Conservation (phyloP, 2,888 invertebrate species). For the Epistrophe eligans region DNA sequence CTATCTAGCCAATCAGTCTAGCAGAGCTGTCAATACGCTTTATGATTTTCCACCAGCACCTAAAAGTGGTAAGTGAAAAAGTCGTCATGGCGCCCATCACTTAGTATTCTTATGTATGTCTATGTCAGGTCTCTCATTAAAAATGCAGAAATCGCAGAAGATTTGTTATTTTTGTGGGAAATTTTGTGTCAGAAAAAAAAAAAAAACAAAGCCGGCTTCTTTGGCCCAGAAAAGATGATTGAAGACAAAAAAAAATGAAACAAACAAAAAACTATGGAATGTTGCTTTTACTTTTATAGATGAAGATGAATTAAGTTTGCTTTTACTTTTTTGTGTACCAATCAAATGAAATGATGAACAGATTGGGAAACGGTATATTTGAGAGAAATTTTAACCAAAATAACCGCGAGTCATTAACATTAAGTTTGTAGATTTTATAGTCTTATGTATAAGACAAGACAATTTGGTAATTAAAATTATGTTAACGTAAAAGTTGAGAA, state of each 20-base stretch:
- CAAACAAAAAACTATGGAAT: constrained; percentile 6
- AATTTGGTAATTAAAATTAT: background rate
- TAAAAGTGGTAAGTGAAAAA: constrained; percentile 81
- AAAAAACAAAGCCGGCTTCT: constrained; percentile 40
- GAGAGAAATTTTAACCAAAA: background rate
- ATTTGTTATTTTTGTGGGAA: background rate
- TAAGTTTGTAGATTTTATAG: background rate
- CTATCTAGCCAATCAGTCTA: constrained; percentile 83
- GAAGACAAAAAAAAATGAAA: background rate
- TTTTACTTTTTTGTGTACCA: constrained; percentile 15
- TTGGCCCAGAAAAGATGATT: constrained; percentile 26
- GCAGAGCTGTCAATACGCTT: constrained; percentile 81
- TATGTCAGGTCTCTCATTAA: constrained; percentile 1
- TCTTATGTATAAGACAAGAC: background rate
- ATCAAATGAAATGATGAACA: background rate
- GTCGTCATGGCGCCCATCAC: background rate
- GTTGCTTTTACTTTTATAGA: constrained; percentile 45
- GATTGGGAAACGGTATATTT: constrained; percentile 17
- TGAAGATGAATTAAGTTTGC: constrained; percentile 4
- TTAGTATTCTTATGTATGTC: background rate
- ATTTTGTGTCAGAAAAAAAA: background rate
- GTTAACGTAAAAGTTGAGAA: too few species aligned
- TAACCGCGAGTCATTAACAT: background rate
- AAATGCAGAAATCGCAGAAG: constrained; percentile 14
- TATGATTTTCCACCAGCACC: constrained; percentile 82